phyloP scores from a whole-genome alignment of 2,113 vertebrate species.

The Chlorodrepanis virens region DNA sequence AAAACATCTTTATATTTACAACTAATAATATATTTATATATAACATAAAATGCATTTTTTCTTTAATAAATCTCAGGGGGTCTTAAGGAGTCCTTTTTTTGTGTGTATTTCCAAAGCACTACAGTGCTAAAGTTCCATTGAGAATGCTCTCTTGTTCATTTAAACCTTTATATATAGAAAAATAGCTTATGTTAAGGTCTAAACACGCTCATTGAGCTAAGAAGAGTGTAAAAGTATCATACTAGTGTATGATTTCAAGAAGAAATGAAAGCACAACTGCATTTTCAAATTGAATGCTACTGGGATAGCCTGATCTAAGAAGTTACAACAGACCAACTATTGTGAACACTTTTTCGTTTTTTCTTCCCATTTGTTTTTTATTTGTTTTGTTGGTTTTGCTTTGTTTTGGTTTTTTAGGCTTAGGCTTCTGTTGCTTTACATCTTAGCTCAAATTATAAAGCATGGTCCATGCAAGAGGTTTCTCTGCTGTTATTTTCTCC shows the following conservation, averaged over 20 bases:
- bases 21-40: conserved; percentile 48
- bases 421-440: not conserved
- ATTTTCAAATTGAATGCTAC: conserved; percentile 68
- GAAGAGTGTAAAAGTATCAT: conserved; percentile 81
- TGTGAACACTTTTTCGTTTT: not conserved
- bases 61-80: conserved; percentile 90
- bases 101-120: conserved; percentile 76
- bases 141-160: conserved; percentile 79
- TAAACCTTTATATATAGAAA: conserved; percentile 83
- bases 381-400: not conserved
- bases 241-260: conserved; percentile 78
- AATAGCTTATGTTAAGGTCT: conserved; percentile 84
- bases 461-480: not conserved
- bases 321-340: conserved; percentile 59
- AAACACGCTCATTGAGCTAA: conserved; percentile 83
- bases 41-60: not conserved
- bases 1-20: conserved; percentile 99
- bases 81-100: conserved; percentile 79
- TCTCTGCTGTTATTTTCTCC: not conserved
- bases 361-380: not conserved
- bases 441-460: not conserved
- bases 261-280: conserved; percentile 66
- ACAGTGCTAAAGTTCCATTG: conserved; percentile 78
- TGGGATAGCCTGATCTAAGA: conserved; percentile 14
- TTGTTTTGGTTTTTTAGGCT: not conserved